Evolutionary conservation across 2,888 invertebrate species (phyloP), one percentile per base, ranked within the genome.

Genomic region (Limnephilus auricula): DNA sequence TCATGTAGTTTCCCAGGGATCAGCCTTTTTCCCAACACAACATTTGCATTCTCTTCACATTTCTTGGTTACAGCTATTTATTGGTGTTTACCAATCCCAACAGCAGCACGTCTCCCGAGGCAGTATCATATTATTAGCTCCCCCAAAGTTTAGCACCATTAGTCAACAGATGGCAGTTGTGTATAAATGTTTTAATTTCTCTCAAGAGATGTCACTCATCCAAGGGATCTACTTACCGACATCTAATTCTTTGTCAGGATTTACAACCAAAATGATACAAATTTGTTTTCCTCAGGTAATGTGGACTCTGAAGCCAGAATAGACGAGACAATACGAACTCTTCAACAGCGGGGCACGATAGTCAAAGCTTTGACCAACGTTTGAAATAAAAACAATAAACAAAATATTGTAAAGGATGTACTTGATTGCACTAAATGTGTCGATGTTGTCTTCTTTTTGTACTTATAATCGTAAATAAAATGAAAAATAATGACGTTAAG

Each of bases 221-320:
- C 18, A 50, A 50, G 50, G 50, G 18, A 18, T 50, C 50, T 45
- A 45, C 13, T 50, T 50, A 65, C 25, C 18, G 25, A 65, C 65
- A 65, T 65, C 2, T 25, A 25, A 65, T 25, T 65, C 25, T 65
- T 25, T 25, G 2, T 65, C 6, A 65, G 1, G 65, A 65, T 65
- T 65, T 65, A 18, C 25, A 65, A 25, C 65, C 65, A 65, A 5
- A 65, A 25, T 65, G 6, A 45, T 85, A 85, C 45, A 85, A 31
- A n/a, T 45, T 86, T 88, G 12, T 83, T 83, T 45, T 78, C 82
- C 88, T 79, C 79, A 91, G 91, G 91, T 86, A 90, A 91, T 40
- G 84, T 45, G 15, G 65, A 31, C 13, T 89, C 91, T 3, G 89
- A 90, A 45, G 82, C 32, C 34, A 92, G 65, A 65, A 88, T 91